phyloP scores from a whole-genome alignment of 2,888 invertebrate genomes.

The Silvanus unidentatus region DNA sequence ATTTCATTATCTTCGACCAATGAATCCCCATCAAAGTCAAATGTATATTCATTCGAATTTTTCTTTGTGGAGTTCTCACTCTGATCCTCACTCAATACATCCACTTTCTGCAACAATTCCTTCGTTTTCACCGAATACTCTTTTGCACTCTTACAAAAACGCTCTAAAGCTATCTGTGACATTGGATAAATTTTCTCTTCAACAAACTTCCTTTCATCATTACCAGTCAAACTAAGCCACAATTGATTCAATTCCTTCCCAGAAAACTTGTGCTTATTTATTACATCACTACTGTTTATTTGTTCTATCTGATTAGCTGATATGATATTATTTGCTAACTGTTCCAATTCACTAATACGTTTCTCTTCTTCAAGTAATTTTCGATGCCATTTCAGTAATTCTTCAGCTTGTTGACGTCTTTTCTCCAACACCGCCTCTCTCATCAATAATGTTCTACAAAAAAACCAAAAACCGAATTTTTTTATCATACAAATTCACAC shows the following conservation, averaged over 20 bases:
- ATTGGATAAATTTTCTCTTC: slow-evolving; percentile 41
- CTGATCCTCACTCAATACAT: slow-evolving; percentile 3
- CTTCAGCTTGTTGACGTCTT: slow-evolving; percentile 49
- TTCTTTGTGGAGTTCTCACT: slow-evolving; percentile 8
- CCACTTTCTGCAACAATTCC: slow-evolving; percentile 8
- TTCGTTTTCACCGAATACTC: slow-evolving; percentile 17
- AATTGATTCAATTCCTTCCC: slow-evolving; percentile 46
- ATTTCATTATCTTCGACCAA: slow-evolving; percentile 10
- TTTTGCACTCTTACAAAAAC: slow-evolving; percentile 46
- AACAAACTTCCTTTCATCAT: slow-evolving; percentile 42
- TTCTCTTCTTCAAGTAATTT: slow-evolving; percentile 51
- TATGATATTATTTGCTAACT: slow-evolving; percentile 39
- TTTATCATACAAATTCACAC: background rate
- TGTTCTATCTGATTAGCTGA: slow-evolving; percentile 33
- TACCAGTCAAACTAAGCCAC: slow-evolving; percentile 46
- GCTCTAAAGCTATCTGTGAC: slow-evolving; percentile 43
- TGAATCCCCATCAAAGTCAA: slow-evolving; percentile 29
- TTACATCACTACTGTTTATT: slow-evolving; percentile 9
- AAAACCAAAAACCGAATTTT: too few species aligned
- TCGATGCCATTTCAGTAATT: slow-evolving; percentile 51
- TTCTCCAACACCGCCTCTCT: slow-evolving; percentile 48
- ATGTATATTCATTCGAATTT: slow-evolving; percentile 21
- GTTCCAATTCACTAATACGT: slow-evolving; percentile 49
- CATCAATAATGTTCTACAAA: slow-evolving; percentile 44
- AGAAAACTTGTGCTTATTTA: slow-evolving; percentile 27